phyloP scores from a whole-genome alignment of 2,113 vertebrate genomes.

The Spea bombifrons region DNA sequence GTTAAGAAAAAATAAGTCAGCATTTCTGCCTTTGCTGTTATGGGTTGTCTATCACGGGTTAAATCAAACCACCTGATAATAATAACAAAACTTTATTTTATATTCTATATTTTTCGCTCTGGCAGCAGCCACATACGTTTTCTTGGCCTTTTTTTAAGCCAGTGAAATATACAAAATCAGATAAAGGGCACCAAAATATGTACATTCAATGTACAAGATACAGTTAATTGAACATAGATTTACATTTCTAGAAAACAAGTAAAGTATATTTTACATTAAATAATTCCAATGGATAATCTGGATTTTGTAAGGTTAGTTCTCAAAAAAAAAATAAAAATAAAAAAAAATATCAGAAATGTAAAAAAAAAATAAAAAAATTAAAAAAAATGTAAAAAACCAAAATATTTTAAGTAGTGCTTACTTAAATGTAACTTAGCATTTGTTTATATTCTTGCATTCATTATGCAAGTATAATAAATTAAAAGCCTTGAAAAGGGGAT shows the following conservation, averaged over 20 bases:
- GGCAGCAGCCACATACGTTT: conserved; percentile 65
- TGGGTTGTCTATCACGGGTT: conserved; percentile 62
- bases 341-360: conserved; percentile 59
- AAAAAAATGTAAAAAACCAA: conserved; percentile 68
- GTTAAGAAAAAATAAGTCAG: conserved; percentile 61
- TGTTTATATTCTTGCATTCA: conserved; percentile 63
- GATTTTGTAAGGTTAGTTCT: conserved; percentile 67
- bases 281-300: conserved; percentile 71
- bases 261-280: conserved; percentile 84
- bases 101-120: conserved; percentile 73
- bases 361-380: conserved; percentile 52
- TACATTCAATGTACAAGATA: conserved; percentile 79
- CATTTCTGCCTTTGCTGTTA: conserved; percentile 47
- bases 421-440: conserved; percentile 60
- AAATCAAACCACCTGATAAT: conserved; percentile 72
- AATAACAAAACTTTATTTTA: conserved; percentile 77
- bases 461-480: conserved; percentile 72
- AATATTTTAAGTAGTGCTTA: conserved; percentile 69
- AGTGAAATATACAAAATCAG: conserved; percentile 82
- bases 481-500: conserved; percentile 58
- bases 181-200: conserved; percentile 71
- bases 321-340: conserved; percentile 73
- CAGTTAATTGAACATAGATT: conserved; percentile 68
- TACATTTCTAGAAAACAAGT: conserved; percentile 75
- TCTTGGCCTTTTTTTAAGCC: conserved; percentile 60